Base-by-base conservation (phyloP, 2,797 vertebrate genomes). In the Sebastes vulpes region DNA sequence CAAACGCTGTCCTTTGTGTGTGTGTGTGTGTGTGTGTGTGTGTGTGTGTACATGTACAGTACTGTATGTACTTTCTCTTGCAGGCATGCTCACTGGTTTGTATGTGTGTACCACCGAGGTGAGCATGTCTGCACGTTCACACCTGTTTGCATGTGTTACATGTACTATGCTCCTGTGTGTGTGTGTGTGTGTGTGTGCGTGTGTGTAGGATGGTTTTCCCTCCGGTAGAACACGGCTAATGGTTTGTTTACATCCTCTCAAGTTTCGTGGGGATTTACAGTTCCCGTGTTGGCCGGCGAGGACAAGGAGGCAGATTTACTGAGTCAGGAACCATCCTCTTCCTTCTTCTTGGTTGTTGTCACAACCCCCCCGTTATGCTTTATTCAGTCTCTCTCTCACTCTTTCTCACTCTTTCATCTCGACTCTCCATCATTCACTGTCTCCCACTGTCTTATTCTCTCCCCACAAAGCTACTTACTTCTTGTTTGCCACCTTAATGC, bases 191-290 rank as follows among this genome's bases (percentile, higher is more conserved):
- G 54, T 32, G 50, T 69, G 46, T 71, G 59, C 25, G 50, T 69
- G 46, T 48, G 21, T 56, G 28, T 9, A 3, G 18, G 42, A 28
- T 29, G 38, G 63, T 58, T 74, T 50, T 81, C 53, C 63, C 72
- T 64, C 20, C 5, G 6, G 23, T 53, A 67, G 79, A 81, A 77
- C 78, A 78, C 63, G 25, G 65, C 75, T 83, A 77, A 91, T 84
- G 77, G 82, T 90, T 89, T 93, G 90, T 93, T 93, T 92, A 91
- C 85, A 69, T 88, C 74, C 82, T 91, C 86, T 92, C 87, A 85
- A 75, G 84, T 93, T 94, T 93, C 89, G 67, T 32, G 50, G 61
- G 84, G 89, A 92, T 93, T 92, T 92, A 91, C 90, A 88, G 87
- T 92, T 77, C 83, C 72, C 23, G 69, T 42, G 65, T 84, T 57